Conservation (phyloP, 2,888 invertebrate genomes). For the Papilio elwesi region DNA sequence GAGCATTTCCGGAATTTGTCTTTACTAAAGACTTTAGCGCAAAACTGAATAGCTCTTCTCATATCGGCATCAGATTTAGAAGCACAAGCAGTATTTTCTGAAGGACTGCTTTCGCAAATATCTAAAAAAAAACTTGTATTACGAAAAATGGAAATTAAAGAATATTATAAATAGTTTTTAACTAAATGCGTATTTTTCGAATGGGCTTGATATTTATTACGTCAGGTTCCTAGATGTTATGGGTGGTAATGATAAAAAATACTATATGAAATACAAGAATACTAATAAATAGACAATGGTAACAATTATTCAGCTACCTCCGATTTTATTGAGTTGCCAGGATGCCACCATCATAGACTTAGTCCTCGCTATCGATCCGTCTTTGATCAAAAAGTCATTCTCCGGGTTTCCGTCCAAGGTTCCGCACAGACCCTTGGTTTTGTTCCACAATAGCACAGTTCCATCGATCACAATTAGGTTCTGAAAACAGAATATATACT, state of each 20-base stretch:
- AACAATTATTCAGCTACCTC: conserved; percentile 62
- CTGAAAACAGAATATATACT: conserved; percentile 59
- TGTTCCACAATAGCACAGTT: conserved; percentile 88
- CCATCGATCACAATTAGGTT: conserved; percentile 88
- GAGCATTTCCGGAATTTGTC: conserved; percentile 87
- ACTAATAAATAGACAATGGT: background rate
- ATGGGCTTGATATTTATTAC: too few species aligned
- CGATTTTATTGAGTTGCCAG: conserved; percentile 84
- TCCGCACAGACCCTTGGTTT: conserved; percentile 93
- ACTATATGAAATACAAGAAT: too few species aligned
- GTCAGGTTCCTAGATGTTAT: too few species aligned
- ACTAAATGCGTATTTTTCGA: background rate
- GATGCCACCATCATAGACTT: conserved; percentile 82
- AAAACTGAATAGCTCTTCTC: conserved; percentile 84
- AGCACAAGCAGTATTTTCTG: conserved; percentile 78
- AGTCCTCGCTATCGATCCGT: conserved; percentile 78
- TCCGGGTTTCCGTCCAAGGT: conserved; percentile 87
- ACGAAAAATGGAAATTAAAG: background rate
- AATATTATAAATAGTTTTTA: too few species aligned
- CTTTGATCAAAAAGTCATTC: conserved; percentile 88
- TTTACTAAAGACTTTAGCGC: conserved; percentile 86
- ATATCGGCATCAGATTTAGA: conserved; percentile 61
- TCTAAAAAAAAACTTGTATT: conserved; percentile 64
- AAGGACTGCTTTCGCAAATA: conserved; percentile 81
- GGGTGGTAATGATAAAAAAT: too few species aligned